phyloP scores from a whole-genome alignment of 2,797 vertebrate species.

The Pantherophis alleghaniensis region DNA sequence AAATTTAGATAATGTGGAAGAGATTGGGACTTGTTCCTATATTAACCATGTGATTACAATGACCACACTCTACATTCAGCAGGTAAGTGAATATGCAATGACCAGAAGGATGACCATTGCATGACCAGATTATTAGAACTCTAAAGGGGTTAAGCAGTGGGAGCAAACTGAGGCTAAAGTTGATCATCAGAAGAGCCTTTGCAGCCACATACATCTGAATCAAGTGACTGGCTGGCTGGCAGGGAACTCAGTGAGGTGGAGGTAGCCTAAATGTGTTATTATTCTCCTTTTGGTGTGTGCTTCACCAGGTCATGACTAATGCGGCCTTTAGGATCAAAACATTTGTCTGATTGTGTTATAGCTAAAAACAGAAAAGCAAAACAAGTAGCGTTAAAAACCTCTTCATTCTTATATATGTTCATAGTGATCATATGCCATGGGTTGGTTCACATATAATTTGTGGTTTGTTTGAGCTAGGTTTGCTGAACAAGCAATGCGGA shows the following conservation, averaged over 20 bases:
- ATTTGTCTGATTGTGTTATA: background rate
- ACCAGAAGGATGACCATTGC: background rate
- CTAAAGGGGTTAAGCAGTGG: background rate
- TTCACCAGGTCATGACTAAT: background rate
- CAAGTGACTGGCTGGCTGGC: background rate
- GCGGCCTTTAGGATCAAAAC: background rate
- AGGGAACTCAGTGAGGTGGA: background rate
- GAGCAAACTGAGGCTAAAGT: background rate
- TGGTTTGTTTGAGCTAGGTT: background rate
- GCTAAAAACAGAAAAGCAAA: background rate
- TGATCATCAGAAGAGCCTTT: background rate
- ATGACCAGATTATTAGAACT: background rate
- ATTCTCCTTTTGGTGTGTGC: background rate
- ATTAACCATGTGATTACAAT: conserved; percentile 98
- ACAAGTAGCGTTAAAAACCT: background rate
- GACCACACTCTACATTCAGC: conserved; percentile 96
- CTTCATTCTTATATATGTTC: background rate
- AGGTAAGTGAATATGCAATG: conserved; percentile 75
- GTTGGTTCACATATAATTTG: background rate
- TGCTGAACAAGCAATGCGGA: background rate
- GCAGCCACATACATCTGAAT: background rate
- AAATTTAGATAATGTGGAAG: conserved; percentile 96
- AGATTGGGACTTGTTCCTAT: conserved; percentile 96
- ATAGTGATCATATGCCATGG: background rate
- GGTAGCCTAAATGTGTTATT: background rate